Base-by-base conservation (phyloP, 2,888 invertebrate genomes). In the Rhamnusium bicolor region DNA sequence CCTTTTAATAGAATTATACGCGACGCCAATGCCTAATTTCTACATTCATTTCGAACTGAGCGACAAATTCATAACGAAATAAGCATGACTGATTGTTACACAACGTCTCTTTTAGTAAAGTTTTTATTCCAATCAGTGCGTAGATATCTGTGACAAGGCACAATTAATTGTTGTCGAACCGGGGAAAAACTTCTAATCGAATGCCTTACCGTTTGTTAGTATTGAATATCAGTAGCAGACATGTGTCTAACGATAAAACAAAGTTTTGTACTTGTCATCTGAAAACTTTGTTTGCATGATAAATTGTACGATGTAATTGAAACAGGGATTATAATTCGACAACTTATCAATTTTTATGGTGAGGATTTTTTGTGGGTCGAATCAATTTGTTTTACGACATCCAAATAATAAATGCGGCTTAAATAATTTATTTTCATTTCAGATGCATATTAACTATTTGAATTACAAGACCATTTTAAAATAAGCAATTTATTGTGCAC, bases 291-390 rank as follows among this genome's bases (percentile, higher is more conserved):
- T 73, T 73, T 71, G 77, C 75, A 77, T 82, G 81, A 82, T 81
- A 80, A 82, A 82, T 82, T 72, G 80, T 73, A 72, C 49, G 60
- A 70, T 51, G 76, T 80, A 82, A 80, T 82, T 80, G 81, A 81
- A 82, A 79, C 75, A 73, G 77, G 69, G 75, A 77, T 77, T 79
- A 79, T 79, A 76, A 76, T 79, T 79, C 77, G 76, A 79, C 75
- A 79, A 78, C 69, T 73, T 73, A 75, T 77, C 75, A 70, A 70
- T 61, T 46, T 49, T 32, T 53, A 32, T 58, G 58, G 7, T 32
- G 18, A 29, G 14, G 49, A 46, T 40, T 29, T n/a, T 18, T 24
- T 46, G 32, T 62, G 32, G 46, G 18, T 21, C 29, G 51, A 21
- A 29, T 24, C 27, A 27, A 65, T 65, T 53, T 65, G 32, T 65